Evolutionary conservation across 2,888 invertebrate genomes (phyloP).

Genomic region (Ochropacha duplaris): DNA sequence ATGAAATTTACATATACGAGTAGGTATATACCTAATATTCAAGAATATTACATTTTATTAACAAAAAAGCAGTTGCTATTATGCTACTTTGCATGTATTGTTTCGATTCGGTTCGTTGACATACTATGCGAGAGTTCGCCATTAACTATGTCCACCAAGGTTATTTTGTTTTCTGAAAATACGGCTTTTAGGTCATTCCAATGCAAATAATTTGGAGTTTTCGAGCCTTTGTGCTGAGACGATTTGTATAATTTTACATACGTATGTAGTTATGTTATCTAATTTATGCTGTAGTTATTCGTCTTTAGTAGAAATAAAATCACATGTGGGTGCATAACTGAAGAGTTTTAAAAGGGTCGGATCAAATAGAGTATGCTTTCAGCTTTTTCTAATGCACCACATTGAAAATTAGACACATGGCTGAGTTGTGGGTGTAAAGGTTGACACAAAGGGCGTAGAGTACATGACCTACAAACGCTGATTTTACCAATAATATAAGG

Average conservation of each 20-base stretch:
- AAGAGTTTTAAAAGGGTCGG: background rate
- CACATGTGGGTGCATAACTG: background rate
- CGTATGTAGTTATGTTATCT: no score
- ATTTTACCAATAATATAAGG: background rate
- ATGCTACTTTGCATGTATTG: background rate
- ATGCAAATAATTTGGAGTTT: no score
- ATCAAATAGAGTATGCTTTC: background rate
- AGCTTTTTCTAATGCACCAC: background rate
- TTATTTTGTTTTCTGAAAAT: background rate
- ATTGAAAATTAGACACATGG: background rate
- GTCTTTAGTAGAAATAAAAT: background rate
- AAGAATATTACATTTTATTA: background rate
- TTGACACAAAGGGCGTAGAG: background rate
- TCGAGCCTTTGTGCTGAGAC: no score
- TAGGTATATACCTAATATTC: no score
- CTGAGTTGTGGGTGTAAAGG: background rate
- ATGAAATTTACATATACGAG: background rate
- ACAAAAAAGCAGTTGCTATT: background rate
- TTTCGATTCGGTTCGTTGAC: background rate
- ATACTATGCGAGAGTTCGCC: background rate
- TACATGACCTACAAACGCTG: background rate
- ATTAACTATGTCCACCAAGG: background rate
- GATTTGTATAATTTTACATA: no score
- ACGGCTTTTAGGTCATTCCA: background rate
- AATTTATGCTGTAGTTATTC: no score